Conservation (phyloP, 2,888 invertebrate genomes). For the Meloe dianella region DNA sequence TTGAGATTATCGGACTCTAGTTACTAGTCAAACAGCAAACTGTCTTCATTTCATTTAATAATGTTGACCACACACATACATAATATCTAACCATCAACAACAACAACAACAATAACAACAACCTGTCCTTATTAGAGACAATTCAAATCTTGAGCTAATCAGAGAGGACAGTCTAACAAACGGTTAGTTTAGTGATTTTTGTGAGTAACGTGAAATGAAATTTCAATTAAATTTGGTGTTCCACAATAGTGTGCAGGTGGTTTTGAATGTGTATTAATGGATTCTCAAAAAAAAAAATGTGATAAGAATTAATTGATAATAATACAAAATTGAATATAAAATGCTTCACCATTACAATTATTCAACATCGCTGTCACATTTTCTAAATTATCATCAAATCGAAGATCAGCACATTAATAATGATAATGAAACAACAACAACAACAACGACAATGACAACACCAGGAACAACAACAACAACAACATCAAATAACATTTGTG, state of each 20-base stretch:
- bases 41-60: constrained; percentile 51
- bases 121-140: no score
- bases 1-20: constrained; percentile 45
- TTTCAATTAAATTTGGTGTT: no score
- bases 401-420: constrained; percentile 50
- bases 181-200: no score
- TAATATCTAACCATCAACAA: no score
- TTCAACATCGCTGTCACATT: constrained; percentile 56
- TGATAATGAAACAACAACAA: constrained; percentile 41
- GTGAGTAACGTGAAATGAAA: no score
- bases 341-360: constrained; percentile 57
- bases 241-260: no score
- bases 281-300: no score
- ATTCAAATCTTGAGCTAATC: no score
- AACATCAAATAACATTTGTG: constrained; percentile 46
- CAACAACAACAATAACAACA: no score
- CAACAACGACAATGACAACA: not conserved
- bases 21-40: constrained; percentile 28
- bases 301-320: not conserved
- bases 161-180: no score
- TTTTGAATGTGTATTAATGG: no score
- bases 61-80: constrained; percentile 30
- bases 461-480: constrained; percentile 13
- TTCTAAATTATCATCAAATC: constrained; percentile 55
- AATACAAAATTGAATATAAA: constrained; percentile 10